Base-by-base conservation (phyloP, 1,140 invertebrate species). In the Sarcophaga bullata region DNA sequence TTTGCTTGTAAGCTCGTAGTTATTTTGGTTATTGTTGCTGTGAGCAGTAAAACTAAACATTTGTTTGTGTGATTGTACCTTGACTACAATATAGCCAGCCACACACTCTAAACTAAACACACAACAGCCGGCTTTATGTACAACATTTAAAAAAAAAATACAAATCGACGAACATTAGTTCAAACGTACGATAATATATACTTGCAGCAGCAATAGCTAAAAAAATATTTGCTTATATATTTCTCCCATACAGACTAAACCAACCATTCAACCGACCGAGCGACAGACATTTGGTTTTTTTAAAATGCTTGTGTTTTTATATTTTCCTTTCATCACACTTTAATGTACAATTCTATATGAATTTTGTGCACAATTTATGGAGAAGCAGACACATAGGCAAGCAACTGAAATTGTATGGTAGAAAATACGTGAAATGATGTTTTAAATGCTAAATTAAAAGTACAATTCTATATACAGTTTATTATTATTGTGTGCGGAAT, bases 71-170 rank as follows among this genome's bases (percentile, higher is more conserved):
- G 62, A 8, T 52, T 52, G n/a, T 78, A 50, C 75, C 75, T 78
- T 78, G 75, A 78, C 75, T 78, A 78, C 48, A 37, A 37, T 37
- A 37, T 37, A 37, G 25, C 25, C 25, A 37, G 25, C 25, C 25
- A 78, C 17, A 78, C 48, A 49, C 46, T 25, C 15, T 50, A 78
- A 52, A 50, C 75, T 50, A 50, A 19, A 78, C 19, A 78, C 75
- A 19, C 46, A 49, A n/a, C 75, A 78, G 75, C 75, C 75, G 75
- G 75, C 75, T 19, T 78, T 25, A 25, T 78, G 50, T 50, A 78
- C 73, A 76, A 19, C 17, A 17, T 25, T 68, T 68, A 19, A 68
- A 68, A 68, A 68, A 68, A 68, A 68, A 19, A 19, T 68, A n/a
- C 17, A 68, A 68, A 68, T 19, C 62, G 62, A 68, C 62, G 19